phyloP scores from a whole-genome alignment of 2,113 vertebrate species.

The Menura novaehollandiae region DNA sequence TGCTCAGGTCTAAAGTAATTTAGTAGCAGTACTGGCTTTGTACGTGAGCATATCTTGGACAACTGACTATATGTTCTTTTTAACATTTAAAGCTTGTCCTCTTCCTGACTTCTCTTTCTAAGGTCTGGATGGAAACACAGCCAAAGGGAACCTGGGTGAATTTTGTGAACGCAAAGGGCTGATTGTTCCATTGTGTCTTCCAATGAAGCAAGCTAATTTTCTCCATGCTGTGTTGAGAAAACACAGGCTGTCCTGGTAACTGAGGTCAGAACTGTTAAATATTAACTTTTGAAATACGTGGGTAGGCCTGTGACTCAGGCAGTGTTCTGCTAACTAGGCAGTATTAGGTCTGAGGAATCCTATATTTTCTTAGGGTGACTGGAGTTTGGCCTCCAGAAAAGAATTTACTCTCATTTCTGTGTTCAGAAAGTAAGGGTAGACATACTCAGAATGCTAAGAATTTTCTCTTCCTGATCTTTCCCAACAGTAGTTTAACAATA shows the following conservation, averaged over 20 bases:
- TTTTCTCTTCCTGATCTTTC: background rate
- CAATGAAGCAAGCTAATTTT: background rate
- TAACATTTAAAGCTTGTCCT: background rate
- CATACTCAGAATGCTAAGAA: background rate
- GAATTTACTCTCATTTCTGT: background rate
- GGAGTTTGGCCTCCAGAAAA: background rate
- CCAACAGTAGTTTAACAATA: background rate
- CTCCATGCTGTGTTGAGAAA: background rate
- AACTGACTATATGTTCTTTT: background rate
- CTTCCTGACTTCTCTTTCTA: background rate
- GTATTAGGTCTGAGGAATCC: background rate
- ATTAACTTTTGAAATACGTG: background rate
- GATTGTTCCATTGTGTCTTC: background rate
- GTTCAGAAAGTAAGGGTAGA: background rate
- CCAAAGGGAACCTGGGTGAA: background rate
- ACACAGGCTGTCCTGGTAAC: background rate
- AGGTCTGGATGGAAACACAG: background rate
- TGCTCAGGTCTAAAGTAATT: background rate
- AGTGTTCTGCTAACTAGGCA: background rate
- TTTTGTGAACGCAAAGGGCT: background rate
- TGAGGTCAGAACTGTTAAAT: constrained; percentile 23
- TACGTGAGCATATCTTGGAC: background rate
- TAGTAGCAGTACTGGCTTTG: background rate
- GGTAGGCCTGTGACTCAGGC: background rate
- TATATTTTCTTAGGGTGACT: background rate